Evolutionary conservation across 2,797 vertebrate genomes (phyloP), one percentile per base, ranked within the genome.

Genomic region (Enteromius thamalakanensis): DNA sequence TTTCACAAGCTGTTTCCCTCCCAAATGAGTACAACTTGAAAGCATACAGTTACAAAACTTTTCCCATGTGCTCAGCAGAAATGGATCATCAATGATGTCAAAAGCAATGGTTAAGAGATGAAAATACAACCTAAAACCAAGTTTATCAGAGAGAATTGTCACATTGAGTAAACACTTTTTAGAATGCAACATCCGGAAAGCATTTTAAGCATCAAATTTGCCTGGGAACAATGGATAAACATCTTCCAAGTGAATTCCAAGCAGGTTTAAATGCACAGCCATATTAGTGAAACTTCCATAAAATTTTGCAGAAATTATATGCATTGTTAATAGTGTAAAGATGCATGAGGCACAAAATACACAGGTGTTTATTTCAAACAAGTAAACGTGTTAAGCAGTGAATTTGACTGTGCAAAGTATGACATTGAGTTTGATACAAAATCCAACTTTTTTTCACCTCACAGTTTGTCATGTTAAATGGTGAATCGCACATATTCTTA

Each of bases 31-130:
- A 67, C 68, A 69, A 80, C 26, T 76, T 84, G 12, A 88, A 81
- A 82, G 82, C 86, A 85, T 89, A 90, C 89, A 90, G 90, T 89
- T 87, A 14, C 82, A 75, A 86, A 12, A 17, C 77, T 86, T 88
- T 88, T 91, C 88, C 49, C 70, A 89, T 80, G 1, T 74, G 82
- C 90, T 92, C 91, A 93, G 92, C 92, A 93, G 84, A 91, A 93
- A 92, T 76, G 75, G 76, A 76, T 91, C 90, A 92, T 93, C 89
- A 89, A 86, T 92, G 83, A 76, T 42, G 81, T 88, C 83, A 84
- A 87, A 92, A 86, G 86, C 74, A 60, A 49, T 29, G 37, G 85
- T 88, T 86, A 87, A n/a, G 83, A 34, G 55, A 49, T 55, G 84
- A 88, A 85, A 88, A 89, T 85, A 21, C 64, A 83, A 87, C 85